Conservation (phyloP, 92 coral and sea anemone species). For the Scolanthus callimorphus region DNA sequence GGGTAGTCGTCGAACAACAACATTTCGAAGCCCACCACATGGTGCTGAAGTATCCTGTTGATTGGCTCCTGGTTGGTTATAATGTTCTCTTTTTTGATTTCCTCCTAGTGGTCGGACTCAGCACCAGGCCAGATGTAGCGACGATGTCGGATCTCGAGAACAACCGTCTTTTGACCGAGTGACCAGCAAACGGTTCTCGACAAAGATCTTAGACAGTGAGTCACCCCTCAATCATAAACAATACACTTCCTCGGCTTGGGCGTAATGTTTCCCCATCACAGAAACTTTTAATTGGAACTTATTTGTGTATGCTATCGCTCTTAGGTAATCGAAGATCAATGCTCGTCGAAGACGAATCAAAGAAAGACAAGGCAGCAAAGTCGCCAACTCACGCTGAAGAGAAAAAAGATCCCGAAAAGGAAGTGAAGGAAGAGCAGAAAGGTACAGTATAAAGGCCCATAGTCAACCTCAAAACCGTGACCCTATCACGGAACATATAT, state of each 20-base stretch:
- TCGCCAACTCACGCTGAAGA: constrained; percentile 33
- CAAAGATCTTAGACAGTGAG: constrained; percentile 92
- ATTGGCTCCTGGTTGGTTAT: too few species aligned
- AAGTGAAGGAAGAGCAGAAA: constrained; percentile 26
- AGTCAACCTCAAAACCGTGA: too few species aligned
- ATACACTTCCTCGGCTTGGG: too few species aligned
- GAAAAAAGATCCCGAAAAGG: constrained; percentile 51
- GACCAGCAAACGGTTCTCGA: constrained; percentile 92
- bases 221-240: too few species aligned
- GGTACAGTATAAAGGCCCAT: too few species aligned
- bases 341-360: constrained; percentile 54
- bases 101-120: constrained; percentile 83
- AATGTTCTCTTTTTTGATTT: background rate
- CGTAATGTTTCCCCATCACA: too few species aligned
- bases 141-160: constrained; percentile 42
- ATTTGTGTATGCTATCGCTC: background rate
- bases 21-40: too few species aligned
- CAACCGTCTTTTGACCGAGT: constrained; percentile 86
- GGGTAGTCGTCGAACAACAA: background rate
- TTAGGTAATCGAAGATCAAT: constrained; percentile 70
- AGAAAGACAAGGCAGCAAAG: constrained; percentile 40
- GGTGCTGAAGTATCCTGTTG: too few species aligned
- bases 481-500: too few species aligned
- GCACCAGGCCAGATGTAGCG: constrained; percentile 80
- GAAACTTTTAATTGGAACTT: too few species aligned